phyloP scores from a whole-genome alignment of 2,888 invertebrate genomes.

The Dasypogon diadema region DNA sequence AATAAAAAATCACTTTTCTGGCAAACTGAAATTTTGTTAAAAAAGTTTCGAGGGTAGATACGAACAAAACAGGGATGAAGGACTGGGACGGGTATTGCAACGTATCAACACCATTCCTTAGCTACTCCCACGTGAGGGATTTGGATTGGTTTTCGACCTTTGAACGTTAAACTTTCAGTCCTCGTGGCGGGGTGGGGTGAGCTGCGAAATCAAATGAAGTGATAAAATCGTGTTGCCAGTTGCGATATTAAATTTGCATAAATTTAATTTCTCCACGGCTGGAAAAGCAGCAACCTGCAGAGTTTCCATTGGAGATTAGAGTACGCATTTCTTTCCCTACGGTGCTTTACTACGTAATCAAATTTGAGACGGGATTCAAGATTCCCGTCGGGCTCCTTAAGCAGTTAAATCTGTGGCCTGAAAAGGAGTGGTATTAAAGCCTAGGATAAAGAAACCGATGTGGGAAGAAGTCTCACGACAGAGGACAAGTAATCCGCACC shows the following conservation, averaged over 20 bases:
- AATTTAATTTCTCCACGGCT: constrained; percentile 47
- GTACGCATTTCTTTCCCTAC: background rate
- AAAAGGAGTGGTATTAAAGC: constrained; percentile 17
- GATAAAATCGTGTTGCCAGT: constrained; percentile 52
- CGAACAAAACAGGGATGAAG: background rate
- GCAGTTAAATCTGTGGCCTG: constrained; percentile 24
- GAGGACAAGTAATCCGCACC: constrained; percentile 49
- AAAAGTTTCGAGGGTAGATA: constrained; percentile 28
- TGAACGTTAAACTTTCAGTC: constrained; percentile 44
- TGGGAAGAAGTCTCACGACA: constrained; percentile 26
- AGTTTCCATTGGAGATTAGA: background rate
- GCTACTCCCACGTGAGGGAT: constrained; percentile 33
- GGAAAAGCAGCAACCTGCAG: background rate
- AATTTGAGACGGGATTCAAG: constrained; percentile 22
- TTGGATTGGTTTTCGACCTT: constrained; percentile 50
- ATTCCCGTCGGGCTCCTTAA: constrained; percentile 27
- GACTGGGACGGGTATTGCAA: background rate
- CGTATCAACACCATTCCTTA: constrained; percentile 6
- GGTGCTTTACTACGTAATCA: constrained; percentile 11
- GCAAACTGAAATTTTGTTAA: constrained; percentile 23
- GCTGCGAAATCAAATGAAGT: constrained; percentile 51
- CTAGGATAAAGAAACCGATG: background rate
- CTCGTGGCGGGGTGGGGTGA: background rate
- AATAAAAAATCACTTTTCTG: constrained; percentile 28
- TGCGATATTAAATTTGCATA: constrained; percentile 52